Percentiles rank a stretch among this genome's conserved stretches.
Evolutionary conservation across 2,797 vertebrate genomes (phyloP).

Genomic region (Delichon dasypus): DNA sequence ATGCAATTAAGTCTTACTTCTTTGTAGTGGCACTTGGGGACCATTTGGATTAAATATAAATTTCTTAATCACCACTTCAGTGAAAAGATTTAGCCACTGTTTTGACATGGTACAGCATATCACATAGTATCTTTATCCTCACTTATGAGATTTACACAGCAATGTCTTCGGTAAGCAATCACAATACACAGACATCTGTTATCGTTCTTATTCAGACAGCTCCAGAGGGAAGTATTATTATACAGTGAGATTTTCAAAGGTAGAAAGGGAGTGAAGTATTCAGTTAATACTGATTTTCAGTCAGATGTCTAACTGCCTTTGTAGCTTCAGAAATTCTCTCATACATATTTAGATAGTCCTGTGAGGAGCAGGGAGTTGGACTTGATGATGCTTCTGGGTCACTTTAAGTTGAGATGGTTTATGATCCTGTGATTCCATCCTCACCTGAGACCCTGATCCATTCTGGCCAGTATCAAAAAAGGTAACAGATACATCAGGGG

Average conservation of each 20-base stretch:
- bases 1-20: conserved; percentile 12
- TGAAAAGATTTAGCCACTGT: conserved; percentile 36
- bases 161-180: conserved; percentile 42
- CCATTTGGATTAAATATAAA: conserved; percentile 48
- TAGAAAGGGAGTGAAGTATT: conserved; percentile 15
- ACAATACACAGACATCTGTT: conserved; percentile 20
- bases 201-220: conserved; percentile 48
- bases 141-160: conserved; percentile 30
- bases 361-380: neutral
- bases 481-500: neutral
- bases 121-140: conserved; percentile 42
- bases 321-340: conserved; percentile 16
- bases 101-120: conserved; percentile 26
- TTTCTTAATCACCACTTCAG: conserved; percentile 44
- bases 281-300: conserved; percentile 22
- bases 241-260: conserved; percentile 29
- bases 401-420: neutral
- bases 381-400: neutral
- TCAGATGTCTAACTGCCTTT: conserved; percentile 10
- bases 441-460: neutral
- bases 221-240: conserved; percentile 52
- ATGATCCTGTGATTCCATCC: neutral
- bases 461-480: neutral
- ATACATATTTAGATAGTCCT: neutral
- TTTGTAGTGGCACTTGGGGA: conserved; percentile 34